These are phyloP conservation scores for Gymnosoma rotundatum DNA, from an alignment of 2,888 invertebrate genomes.

Conservation along the genomic window DNA sequence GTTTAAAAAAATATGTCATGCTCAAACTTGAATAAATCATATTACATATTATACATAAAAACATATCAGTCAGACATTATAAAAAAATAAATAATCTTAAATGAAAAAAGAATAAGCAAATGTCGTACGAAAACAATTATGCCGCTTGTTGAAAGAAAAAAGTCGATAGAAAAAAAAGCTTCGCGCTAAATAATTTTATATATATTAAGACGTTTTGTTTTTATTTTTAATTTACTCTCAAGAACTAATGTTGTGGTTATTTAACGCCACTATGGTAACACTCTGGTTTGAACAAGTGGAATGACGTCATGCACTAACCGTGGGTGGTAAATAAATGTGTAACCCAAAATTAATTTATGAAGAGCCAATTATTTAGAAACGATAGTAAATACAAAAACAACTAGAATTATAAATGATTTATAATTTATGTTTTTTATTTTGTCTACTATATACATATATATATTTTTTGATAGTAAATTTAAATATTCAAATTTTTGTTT, in stretches of 20 bases:
- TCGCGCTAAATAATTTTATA: not conserved
- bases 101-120: conserved; percentile 1
- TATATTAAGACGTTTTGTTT: not conserved
- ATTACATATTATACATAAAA: not conserved
- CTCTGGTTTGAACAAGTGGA: conserved; percentile 42
- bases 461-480: too few species aligned
- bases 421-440: too few species aligned
- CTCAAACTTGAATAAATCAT: conserved; percentile 58
- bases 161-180: conserved; percentile 30
- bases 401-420: too few species aligned
- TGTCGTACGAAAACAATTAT: conserved; percentile 32
- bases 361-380: not conserved
- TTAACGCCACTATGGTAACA: conserved; percentile 64
- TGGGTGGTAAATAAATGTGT: conserved; percentile 47
- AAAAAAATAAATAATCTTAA: not conserved
- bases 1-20: conserved; percentile 28
- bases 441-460: too few species aligned
- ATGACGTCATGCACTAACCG: conserved; percentile 42
- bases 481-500: too few species aligned
- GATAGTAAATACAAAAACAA: not conserved
- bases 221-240: not conserved
- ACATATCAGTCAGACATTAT: conserved; percentile 6
- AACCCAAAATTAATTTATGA: conserved; percentile 21
- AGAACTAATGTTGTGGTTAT: conserved; percentile 44
- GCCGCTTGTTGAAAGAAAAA: not conserved